A percentile compares a stretch with the other conserved stretches of the same genome.
Conservation (phyloP, 1,140 invertebrate genomes). For the Eurosta solidaginis region DNA sequence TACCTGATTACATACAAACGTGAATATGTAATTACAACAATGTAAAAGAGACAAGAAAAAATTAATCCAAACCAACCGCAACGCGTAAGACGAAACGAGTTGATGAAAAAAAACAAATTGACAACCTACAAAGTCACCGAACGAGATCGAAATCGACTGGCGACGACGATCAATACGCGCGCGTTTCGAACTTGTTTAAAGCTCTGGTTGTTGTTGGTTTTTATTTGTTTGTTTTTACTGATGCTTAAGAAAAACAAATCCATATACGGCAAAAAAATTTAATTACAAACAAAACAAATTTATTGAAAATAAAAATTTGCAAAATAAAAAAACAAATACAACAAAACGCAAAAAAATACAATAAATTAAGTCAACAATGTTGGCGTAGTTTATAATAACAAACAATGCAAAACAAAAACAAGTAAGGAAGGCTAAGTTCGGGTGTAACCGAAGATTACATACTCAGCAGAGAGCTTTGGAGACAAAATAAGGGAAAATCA, state of each 20-base stretch:
- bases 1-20: background rate
- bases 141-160: constrained; percentile 19
- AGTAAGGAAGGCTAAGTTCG: background rate
- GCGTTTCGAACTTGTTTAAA: background rate
- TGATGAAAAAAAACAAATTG: too few relatives aligned
- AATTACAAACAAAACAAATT: too few relatives aligned
- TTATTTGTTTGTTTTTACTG: background rate
- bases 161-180: constrained; percentile 14
- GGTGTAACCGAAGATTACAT: too few relatives aligned
- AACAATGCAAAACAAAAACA: background rate
- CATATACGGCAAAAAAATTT: background rate
- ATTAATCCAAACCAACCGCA: background rate
- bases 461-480: too few relatives aligned
- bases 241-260: background rate
- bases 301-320: too few relatives aligned
- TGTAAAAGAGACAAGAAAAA: background rate
- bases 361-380: background rate
- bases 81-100: background rate
- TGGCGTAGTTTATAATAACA: background rate
- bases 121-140: background rate
- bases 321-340: background rate
- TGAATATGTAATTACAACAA: background rate
- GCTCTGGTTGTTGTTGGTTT: background rate
- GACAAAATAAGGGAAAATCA: too few relatives aligned
- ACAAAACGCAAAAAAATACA: background rate